A percentile compares a stretch with the other conserved stretches of the same genome.
Evolutionary conservation across 2,113 vertebrate genomes (phyloP).

Genomic region (Apodemus speciosus): DNA sequence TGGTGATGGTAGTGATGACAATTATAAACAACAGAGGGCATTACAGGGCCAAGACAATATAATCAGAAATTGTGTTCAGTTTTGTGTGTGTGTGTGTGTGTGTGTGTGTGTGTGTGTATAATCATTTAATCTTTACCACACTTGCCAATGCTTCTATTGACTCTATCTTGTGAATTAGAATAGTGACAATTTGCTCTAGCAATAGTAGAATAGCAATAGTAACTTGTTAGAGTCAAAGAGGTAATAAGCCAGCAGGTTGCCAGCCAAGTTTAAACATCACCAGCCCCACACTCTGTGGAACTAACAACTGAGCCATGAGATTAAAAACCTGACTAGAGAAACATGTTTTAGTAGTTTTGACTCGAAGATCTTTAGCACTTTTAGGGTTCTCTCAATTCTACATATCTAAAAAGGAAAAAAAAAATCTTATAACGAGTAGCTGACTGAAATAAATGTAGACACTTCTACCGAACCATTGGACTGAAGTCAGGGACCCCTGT

Average conservation of each 20-base stretch:
- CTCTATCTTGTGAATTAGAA: neutral
- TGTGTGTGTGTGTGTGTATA: neutral
- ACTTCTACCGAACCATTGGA: too few species aligned
- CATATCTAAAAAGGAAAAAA: neutral
- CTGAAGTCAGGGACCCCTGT: too few species aligned
- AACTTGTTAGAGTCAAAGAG: neutral
- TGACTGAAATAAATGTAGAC: too few species aligned
- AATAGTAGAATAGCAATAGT: too few species aligned
- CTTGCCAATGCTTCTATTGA: neutral
- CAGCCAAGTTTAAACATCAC: neutral
- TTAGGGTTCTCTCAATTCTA: neutral
- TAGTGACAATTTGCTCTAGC: neutral
- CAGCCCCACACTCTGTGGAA: neutral
- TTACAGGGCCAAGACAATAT: neutral
- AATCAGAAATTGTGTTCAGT: neutral
- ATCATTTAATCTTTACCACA: neutral
- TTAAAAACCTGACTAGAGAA: neutral
- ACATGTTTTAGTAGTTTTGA: neutral
- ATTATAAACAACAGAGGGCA: neutral
- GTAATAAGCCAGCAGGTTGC: neutral
- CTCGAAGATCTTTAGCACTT: constrained; percentile 2
- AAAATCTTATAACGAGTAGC: neutral
- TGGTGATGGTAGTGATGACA: neutral
- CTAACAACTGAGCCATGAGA: neutral
- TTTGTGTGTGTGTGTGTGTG: neutral